Conservation (phyloP, 1,140 invertebrate genomes). For the Drosophila melanica region DNA sequence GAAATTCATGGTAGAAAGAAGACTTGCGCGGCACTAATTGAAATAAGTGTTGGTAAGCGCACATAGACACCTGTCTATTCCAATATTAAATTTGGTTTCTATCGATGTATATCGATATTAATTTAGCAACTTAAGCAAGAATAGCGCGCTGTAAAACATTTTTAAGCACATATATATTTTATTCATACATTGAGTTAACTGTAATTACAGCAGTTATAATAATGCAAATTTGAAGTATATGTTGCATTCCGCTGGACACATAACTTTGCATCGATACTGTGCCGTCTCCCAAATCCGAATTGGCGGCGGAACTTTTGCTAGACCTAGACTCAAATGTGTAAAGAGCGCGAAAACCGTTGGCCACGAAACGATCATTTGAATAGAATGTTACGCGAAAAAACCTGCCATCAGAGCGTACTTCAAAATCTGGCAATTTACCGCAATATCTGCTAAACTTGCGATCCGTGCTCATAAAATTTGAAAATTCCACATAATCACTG, state of each 20-base stretch:
- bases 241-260: conserved; percentile 31
- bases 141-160: too few relatives aligned
- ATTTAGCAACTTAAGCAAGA: not conserved
- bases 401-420: conserved; percentile 93
- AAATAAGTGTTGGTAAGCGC: conserved; percentile 16
- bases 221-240: not conserved
- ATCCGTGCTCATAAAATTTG: conserved; percentile 94
- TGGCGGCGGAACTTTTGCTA: conserved; percentile 18
- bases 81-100: not conserved
- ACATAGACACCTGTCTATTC: too few relatives aligned
- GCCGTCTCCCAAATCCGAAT: conserved; percentile 80
- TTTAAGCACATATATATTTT: not conserved
- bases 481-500: conserved; percentile 97
- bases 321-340: conserved; percentile 89
- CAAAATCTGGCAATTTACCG: conserved; percentile 90
- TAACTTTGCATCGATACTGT: conserved; percentile 79
- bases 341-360: conserved; percentile 95
- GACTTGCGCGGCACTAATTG: conserved; percentile 41
- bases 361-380: conserved; percentile 96
- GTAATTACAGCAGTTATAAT: conserved; percentile 5
- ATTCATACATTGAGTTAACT: not conserved
- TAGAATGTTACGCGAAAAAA: conserved; percentile 97
- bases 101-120: conserved; percentile 11
- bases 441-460: conserved; percentile 94
- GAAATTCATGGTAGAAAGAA: conserved; percentile 1